A percentile compares a stretch with the other conserved stretches of the same genome.
These are phyloP conservation scores for Cepaea hortensis DNA, from an alignment of 2,888 invertebrate genomes.

Conservation along the genomic window DNA sequence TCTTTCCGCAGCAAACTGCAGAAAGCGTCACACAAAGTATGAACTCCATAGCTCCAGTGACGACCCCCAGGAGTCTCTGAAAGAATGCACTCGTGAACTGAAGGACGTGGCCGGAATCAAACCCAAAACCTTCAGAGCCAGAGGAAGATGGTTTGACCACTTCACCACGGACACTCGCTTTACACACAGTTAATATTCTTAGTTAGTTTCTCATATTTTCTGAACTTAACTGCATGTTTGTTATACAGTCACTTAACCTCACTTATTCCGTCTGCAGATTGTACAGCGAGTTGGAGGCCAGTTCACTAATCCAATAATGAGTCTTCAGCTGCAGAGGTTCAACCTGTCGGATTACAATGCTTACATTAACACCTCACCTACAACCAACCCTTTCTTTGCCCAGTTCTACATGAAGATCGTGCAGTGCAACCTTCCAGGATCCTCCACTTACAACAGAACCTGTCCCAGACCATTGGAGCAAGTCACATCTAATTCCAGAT, in stretches of 20 bases:
- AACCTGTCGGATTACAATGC: slow-evolving; percentile 52
- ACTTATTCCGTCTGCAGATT: slow-evolving; percentile 38
- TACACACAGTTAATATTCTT: no score
- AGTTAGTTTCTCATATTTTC: no score
- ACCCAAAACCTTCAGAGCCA: no score
- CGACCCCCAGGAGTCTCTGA: no score
- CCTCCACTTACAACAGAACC: slow-evolving; percentile 33
- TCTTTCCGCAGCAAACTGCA: no score
- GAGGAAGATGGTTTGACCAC: no score
- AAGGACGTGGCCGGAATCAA: no score
- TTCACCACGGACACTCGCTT: no score
- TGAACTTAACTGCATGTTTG: no score
- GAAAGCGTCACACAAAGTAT: no score
- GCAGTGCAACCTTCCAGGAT: slow-evolving; percentile 65
- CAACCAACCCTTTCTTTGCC: slow-evolving; percentile 58
- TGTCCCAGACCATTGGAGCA: slow-evolving; percentile 43
- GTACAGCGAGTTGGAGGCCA: slow-evolving; percentile 52
- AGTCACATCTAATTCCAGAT: slow-evolving; percentile 51
- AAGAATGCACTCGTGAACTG: no score
- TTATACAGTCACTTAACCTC: neutral
- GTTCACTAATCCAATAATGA: slow-evolving; percentile 55
- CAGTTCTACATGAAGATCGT: slow-evolving; percentile 64
- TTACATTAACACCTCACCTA: slow-evolving; percentile 51
- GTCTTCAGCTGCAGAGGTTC: slow-evolving; percentile 53
- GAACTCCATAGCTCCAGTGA: no score